Conservation (phyloP, 1,140 invertebrate genomes). For the Meloidogyne hapla region DNA sequence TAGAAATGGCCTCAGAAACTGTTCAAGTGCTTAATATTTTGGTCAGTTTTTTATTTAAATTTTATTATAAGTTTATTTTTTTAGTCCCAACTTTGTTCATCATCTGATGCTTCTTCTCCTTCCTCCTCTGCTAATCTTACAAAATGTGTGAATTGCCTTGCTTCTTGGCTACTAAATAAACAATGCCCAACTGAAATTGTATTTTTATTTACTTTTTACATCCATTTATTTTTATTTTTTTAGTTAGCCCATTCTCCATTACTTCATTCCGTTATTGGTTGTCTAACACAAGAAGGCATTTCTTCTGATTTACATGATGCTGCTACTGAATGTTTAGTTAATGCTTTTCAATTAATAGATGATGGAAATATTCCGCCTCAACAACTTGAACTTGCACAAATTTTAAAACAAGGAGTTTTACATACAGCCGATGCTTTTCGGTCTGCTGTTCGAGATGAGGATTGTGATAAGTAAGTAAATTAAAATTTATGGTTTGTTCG, state of each 20-base stretch:
- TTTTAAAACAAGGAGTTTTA: slow-evolving; percentile 79
- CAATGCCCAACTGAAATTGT: slow-evolving; percentile 64
- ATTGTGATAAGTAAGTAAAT: slow-evolving; percentile 74
- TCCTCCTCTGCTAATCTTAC: slow-evolving; percentile 40
- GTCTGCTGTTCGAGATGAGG: slow-evolving; percentile 84
- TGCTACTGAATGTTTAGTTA: slow-evolving; percentile 84
- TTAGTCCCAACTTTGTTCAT: slow-evolving; percentile 34
- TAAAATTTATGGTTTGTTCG: background rate
- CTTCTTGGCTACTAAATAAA: slow-evolving; percentile 67
- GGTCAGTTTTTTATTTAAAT: slow-evolving; percentile 65
- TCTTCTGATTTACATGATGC: slow-evolving; percentile 77
- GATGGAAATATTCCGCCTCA: slow-evolving; percentile 73
- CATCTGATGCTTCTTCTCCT: slow-evolving; percentile 9
- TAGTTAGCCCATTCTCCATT: slow-evolving; percentile 23
- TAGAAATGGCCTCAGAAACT: slow-evolving; percentile 71
- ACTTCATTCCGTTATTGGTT: slow-evolving; percentile 15
- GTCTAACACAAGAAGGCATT: slow-evolving; percentile 4
- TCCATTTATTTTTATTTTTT: slow-evolving; percentile 65
- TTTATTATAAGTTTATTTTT: background rate
- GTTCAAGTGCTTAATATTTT: slow-evolving; percentile 73
- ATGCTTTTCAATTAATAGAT: slow-evolving; percentile 69
- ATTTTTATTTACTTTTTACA: slow-evolving; percentile 30
- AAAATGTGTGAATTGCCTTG: slow-evolving; percentile 64
- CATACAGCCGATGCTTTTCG: slow-evolving; percentile 83
- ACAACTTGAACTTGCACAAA: slow-evolving; percentile 3